Evolutionary conservation across 2,888 invertebrate genomes (phyloP), one percentile per base, ranked within the genome.

Genomic region (Diogma glabrata): DNA sequence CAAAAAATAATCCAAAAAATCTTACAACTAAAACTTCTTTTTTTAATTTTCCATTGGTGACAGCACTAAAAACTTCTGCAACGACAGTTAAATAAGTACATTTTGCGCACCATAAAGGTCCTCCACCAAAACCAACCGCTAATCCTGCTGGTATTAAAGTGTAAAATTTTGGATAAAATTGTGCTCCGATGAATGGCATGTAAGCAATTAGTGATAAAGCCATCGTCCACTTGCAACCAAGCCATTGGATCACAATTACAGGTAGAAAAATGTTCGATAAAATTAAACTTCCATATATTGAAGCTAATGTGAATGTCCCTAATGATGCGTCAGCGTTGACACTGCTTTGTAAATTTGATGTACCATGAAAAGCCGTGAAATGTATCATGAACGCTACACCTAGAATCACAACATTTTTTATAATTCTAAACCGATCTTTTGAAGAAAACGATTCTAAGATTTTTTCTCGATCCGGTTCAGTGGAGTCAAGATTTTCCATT

Each of bases 1-100:
- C 88, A 75, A 94, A 96, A 74, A 96, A 96, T 6, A 93, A 76
- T 0, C 95, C 95, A 65, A 95, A 95, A 72, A 94, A 94, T 59
- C 89, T 75, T 9, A 91, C 89, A 45, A 94, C 88, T 51, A 89
- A 77, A 5, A 88, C 82, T 55, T 91, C 87, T 4, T 80, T 74
- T 20, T 76, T 67, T 2, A 82, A 75, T 22, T 59, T 60, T 33
- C 72, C 71, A 12, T 82, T 81, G 0, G 82, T 80, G 47, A 88
- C 68, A 59, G 78, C 77, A 0, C 89, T 75, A 63, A 92, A 88
- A 1, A 88, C 84, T 61, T 88, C 86, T 0, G 84, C 77, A 6
- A 79, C 84, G 59, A 90, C 84, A 4, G 92, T 91, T 4, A 96
- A 73, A 63, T 93, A 95, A 0, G 92, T 90, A 66, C 95, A 94